Base-by-base conservation (phyloP, 2,113 vertebrate genomes). In the Thamnaconus septentrionalis region DNA sequence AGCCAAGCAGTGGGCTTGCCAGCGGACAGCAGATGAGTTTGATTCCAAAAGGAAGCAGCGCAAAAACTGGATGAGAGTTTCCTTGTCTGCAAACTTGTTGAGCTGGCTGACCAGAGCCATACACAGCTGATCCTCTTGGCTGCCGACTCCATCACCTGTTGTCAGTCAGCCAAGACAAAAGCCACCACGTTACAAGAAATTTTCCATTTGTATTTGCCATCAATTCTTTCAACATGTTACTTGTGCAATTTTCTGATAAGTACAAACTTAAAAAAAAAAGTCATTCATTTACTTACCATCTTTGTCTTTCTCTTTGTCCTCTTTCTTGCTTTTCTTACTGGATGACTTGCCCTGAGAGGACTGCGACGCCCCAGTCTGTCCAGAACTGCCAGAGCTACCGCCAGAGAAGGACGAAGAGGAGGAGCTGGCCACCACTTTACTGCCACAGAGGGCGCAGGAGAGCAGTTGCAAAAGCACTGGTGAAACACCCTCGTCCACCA, bases 31-130 rank as follows among this genome's bases (percentile, higher is more conserved):
- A 12, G 97, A 98, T 0, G 95, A 96, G 81, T 99, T 99, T 47
- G 97, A 99, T 78, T 99, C 97, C 59, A 99, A 89, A 69, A 99
- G 82, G 90, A 99, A 99, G 88, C 96, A 98, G 61, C 97, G 95
- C 49, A 99, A 88, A 84, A 99, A 99, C 81, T 98, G 97, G 71
- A 98, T 95, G 56, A 99, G 91, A 3, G 97, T 99, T 85, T 99
- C 97, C 78, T 98, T 98, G 85, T 99, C 97, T 1, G 97, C 97
- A 91, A 97, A 97, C 69, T 95, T 98, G 91, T 98, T 98, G 12
- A 99, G 92, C 66, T 99, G 97, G 87, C 94, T 96, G 84, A 98
- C 97, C 78, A 99, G 90, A 48, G 96, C 96, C 0, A 95, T 97
- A 50, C 97, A 98, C 53, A 98, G 90, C 89, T 98, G 97, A 77